phyloP scores from a whole-genome alignment of 2,797 vertebrate species.

The Sebastes vulpes region DNA sequence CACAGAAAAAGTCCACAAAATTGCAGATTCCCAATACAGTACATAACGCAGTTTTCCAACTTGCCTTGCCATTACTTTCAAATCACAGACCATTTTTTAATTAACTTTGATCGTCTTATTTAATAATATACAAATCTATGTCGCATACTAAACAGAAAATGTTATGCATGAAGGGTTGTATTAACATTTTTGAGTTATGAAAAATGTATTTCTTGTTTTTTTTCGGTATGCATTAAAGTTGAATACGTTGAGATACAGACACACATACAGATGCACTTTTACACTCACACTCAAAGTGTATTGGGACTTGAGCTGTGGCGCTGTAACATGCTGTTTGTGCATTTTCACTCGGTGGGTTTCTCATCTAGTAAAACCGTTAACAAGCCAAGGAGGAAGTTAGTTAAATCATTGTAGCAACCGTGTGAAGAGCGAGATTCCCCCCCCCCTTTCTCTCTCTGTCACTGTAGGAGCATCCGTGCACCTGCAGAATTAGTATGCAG shows the following conservation, averaged over 20 bases:
- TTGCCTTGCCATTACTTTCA: not conserved
- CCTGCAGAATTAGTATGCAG: constrained; percentile 81
- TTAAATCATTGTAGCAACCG: constrained; percentile 24
- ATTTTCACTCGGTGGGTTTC: constrained; percentile 21
- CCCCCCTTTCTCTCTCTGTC: not conserved
- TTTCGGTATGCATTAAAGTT: not conserved
- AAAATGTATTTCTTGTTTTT: not conserved
- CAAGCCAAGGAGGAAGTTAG: constrained; percentile 37
- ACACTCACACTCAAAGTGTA: not conserved
- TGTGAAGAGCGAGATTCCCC: not conserved
- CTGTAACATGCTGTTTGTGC: constrained; percentile 28
- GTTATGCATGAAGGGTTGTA: not conserved
- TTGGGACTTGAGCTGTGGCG: not conserved
- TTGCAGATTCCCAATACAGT: not conserved
- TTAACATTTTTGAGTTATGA: not conserved
- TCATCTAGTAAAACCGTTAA: constrained; percentile 45
- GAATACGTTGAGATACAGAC: not conserved
- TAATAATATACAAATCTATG: not conserved
- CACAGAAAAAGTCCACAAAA: not conserved
- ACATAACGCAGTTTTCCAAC: not conserved
- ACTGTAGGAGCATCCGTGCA: constrained; percentile 51
- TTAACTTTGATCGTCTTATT: not conserved
- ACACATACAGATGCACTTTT: not conserved
- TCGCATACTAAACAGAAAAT: not conserved
- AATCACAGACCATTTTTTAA: not conserved